Percentiles rank a stretch among this genome's conserved stretches.
These are phyloP conservation scores for Hydractinia symbiolongicarpus DNA, from an alignment of 30 jellyfish, hydroid and myxozoan genomes.

Conservation along the genomic window DNA sequence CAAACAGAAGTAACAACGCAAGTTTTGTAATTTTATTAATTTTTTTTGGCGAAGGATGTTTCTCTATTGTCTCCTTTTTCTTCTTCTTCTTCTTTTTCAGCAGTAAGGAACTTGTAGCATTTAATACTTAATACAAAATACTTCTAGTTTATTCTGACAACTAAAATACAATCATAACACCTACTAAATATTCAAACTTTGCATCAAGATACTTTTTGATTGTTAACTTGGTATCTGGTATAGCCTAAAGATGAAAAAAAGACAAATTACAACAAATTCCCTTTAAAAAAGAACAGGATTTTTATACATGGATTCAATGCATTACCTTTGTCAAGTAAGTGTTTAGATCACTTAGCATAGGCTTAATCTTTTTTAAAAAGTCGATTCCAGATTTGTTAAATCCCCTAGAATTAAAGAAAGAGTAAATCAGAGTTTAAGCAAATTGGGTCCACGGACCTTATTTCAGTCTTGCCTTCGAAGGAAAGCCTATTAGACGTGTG, in stretches of 20 bases:
- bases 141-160: too few species aligned
- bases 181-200: conserved; percentile 90
- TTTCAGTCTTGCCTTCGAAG: too few species aligned
- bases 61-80: too few species aligned
- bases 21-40: too few species aligned
- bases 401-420: conserved; percentile 37
- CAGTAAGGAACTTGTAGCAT: too few species aligned
- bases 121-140: too few species aligned
- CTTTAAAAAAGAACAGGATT: background rate
- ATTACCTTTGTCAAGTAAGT: conserved; percentile 79
- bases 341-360: conserved; percentile 89
- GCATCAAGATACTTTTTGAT: conserved; percentile 94
- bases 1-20: background rate
- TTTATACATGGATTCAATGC: background rate
- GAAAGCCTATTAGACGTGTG: too few species aligned
- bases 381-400: conserved; percentile 76
- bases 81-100: too few species aligned
- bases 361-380: conserved; percentile 82
- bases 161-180: background rate
- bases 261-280: background rate
- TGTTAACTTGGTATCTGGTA: conserved; percentile 95
- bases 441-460: too few species aligned
- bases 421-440: too few species aligned
- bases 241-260: conserved; percentile 52
- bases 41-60: too few species aligned